phyloP scores from a whole-genome alignment of 1,140 invertebrate genomes.

The Heliconius congener region DNA sequence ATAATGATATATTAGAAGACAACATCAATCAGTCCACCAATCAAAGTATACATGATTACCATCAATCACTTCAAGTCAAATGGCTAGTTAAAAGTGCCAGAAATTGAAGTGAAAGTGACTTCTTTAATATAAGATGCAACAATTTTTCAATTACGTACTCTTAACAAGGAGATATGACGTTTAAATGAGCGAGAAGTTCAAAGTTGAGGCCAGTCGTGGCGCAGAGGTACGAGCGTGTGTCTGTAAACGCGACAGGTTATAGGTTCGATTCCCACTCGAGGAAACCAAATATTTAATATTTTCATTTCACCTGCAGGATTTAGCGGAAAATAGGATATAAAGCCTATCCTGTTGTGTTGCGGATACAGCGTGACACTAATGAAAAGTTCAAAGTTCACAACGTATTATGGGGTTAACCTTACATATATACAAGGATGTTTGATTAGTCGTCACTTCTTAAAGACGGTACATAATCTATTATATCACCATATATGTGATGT shows the following conservation, averaged over 20 bases:
- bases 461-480: neutral
- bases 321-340: no score
- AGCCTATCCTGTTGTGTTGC: no score
- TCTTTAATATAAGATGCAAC: constrained; percentile 31
- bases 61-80: constrained; percentile 38
- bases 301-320: no score
- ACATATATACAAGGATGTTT: neutral
- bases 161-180: constrained; percentile 47
- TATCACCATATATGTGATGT: neutral
- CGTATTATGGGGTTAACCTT: constrained; percentile 11
- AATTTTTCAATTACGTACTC: constrained; percentile 48
- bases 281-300: no score
- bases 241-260: no score
- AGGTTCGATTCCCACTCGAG: no score
- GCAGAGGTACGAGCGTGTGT: no score
- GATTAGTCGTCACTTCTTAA: neutral
- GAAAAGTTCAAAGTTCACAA: constrained; percentile 44
- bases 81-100: constrained; percentile 21
- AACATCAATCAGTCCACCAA: constrained; percentile 36
- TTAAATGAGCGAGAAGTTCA: constrained; percentile 41
- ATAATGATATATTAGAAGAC: constrained; percentile 32
- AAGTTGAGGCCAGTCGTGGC: constrained; percentile 22
- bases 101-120: constrained; percentile 36
- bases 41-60: constrained; percentile 34
- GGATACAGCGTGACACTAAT: no score